Percentiles rank a stretch among this genome's conserved stretches.
phyloP scores from a whole-genome alignment of 2,113 vertebrate genomes.

The Cephalopterus ornatus region DNA sequence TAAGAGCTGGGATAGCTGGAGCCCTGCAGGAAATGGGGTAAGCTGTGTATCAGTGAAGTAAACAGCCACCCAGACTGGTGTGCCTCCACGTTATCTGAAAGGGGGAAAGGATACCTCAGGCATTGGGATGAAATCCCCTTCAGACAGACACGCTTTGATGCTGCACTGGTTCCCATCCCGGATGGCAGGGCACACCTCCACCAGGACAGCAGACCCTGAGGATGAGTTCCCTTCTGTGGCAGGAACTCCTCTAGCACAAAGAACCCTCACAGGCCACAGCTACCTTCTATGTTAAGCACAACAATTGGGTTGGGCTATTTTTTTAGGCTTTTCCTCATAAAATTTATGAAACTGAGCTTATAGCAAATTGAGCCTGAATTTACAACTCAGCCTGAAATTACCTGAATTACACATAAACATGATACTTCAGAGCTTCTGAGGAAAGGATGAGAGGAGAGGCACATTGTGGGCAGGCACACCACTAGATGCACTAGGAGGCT shows the following conservation, averaged over 20 bases:
- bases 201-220: neutral
- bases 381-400: neutral
- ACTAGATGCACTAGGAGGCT: neutral
- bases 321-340: neutral
- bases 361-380: neutral
- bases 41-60: neutral
- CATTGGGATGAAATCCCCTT: neutral
- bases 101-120: neutral
- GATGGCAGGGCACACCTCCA: neutral
- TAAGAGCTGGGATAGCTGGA: neutral
- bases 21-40: neutral
- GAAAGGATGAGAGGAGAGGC: neutral
- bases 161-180: neutral
- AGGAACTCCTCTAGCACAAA: neutral
- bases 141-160: neutral
- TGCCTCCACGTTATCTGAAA: neutral
- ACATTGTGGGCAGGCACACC: accelerated
- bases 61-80: neutral
- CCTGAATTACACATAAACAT: neutral
- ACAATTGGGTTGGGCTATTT: neutral
- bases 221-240: neutral
- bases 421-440: neutral
- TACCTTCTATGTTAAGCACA: neutral
- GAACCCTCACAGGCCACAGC: neutral
- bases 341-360: neutral